Percentiles rank a stretch among this genome's conserved stretches.
Conservation (phyloP, 1,140 invertebrate species). For the Leptoteleia sp. region DNA sequence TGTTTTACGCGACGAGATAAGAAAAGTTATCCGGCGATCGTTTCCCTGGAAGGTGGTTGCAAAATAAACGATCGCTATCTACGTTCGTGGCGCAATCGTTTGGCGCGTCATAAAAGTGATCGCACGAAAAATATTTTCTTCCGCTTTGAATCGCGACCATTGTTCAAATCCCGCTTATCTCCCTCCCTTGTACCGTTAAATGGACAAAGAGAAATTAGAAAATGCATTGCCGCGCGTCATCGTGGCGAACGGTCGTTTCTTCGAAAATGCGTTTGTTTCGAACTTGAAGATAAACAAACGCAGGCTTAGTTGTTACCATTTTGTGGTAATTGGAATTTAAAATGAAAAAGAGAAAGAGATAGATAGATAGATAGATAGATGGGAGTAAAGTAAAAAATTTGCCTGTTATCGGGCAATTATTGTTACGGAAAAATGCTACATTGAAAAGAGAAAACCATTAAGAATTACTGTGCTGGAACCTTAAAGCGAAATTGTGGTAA, state of each 20-base stretch:
- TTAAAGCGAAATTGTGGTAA: too few relatives aligned
- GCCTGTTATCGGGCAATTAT: too few relatives aligned
- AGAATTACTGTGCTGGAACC: too few relatives aligned
- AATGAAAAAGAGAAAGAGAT: too few relatives aligned
- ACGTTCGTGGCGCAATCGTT: conserved; percentile 29
- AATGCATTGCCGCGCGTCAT: conserved; percentile 15
- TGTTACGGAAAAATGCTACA: too few relatives aligned
- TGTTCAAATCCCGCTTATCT: conserved; percentile 43
- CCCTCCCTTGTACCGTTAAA: conserved; percentile 1
- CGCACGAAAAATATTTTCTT: conserved; percentile 36
- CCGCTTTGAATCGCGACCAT: conserved; percentile 42
- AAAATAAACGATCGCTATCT: conserved; percentile 35
- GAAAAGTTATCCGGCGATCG: conserved; percentile 42
- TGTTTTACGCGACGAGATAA: conserved; percentile 27
- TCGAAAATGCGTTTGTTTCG: conserved; percentile 15
- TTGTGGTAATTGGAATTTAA: too few relatives aligned
- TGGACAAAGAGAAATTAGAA: conserved; percentile 45
- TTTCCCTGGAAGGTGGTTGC: conserved; percentile 34
- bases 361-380: too few relatives aligned
- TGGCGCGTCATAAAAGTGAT: conserved; percentile 46
- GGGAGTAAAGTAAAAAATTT: too few relatives aligned
- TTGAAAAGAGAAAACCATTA: too few relatives aligned
- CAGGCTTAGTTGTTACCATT: too few relatives aligned
- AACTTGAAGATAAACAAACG: conserved; percentile 7
- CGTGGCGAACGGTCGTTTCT: conserved; percentile 14